A percentile compares a stretch with the other conserved stretches of the same genome.
Conservation (phyloP, 2,888 invertebrate species). For the Ypsolopha scabrella region DNA sequence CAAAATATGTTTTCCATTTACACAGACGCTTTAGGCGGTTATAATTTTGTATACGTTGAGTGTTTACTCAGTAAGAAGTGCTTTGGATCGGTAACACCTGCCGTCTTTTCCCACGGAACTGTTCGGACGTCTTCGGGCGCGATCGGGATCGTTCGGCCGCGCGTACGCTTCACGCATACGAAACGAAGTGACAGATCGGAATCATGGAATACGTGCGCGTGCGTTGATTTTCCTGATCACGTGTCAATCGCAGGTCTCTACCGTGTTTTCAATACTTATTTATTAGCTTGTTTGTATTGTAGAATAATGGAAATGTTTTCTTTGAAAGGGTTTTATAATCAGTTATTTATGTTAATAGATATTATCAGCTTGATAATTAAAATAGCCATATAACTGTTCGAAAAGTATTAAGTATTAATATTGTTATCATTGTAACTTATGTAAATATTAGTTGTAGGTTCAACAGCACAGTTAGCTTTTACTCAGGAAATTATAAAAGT, state of each 20-base stretch:
- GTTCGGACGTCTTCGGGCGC: conserved; percentile 48
- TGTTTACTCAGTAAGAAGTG: conserved; percentile 70
- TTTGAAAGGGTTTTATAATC: too few species aligned
- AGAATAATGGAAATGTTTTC: neutral
- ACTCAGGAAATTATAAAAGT: too few species aligned
- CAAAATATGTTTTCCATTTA: conserved; percentile 71
- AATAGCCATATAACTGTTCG: too few species aligned
- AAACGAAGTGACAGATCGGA: conserved; percentile 24
- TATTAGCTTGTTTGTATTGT: neutral
- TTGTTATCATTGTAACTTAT: too few species aligned
- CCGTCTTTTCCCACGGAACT: conserved; percentile 62
- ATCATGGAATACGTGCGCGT: conserved; percentile 16
- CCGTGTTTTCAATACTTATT: neutral
- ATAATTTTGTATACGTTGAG: conserved; percentile 68
- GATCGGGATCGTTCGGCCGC: conserved; percentile 30
- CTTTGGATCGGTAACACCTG: conserved; percentile 65
- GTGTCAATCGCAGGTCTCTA: conserved; percentile 22
- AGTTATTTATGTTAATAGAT: too few species aligned
- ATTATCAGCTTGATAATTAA: too few species aligned
- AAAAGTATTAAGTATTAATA: too few species aligned
- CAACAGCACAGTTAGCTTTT: too few species aligned
- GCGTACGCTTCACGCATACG: conserved; percentile 26
- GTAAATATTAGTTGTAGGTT: too few species aligned
- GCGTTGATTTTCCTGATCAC: conserved; percentile 16
- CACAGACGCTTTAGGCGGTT: conserved; percentile 64